Evolutionary conservation across 30 jellyfish, hydroid and myxozoan genomes (phyloP).

Genomic region (Sanderia malayensis): DNA sequence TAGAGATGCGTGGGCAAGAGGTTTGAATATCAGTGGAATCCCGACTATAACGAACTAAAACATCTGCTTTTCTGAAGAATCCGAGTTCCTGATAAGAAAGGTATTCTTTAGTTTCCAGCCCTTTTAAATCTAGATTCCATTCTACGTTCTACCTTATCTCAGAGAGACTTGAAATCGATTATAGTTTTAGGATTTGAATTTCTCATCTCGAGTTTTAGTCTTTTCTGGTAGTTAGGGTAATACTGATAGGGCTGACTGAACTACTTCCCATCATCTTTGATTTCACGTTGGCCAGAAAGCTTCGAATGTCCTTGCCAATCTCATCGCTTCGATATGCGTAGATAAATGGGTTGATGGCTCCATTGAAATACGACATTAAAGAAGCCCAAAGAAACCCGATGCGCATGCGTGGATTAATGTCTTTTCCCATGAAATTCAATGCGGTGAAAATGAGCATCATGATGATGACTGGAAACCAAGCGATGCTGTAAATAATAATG

Average conservation of each 20-base stretch:
- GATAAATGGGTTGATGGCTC: not conserved
- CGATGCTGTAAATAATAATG: conserved; percentile 19
- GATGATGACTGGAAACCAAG: conserved; percentile 59
- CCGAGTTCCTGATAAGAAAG: no score
- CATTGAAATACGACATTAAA: not conserved
- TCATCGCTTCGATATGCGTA: not conserved
- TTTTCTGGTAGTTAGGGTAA: no score
- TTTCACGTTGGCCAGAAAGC: not conserved
- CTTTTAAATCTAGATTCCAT: no score
- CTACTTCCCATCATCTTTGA: not conserved
- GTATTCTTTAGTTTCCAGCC: no score
- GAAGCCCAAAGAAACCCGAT: conserved; percentile 36
- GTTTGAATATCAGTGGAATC: no score
- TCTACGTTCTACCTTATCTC: no score
- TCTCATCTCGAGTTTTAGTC: no score
- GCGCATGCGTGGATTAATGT: conserved; percentile 16
- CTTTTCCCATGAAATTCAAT: not conserved
- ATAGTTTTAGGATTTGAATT: no score
- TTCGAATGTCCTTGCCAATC: not conserved
- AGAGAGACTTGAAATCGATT: no score
- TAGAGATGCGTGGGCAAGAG: no score
- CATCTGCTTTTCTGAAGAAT: no score
- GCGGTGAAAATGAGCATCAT: conserved; percentile 26
- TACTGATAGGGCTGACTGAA: not conserved
- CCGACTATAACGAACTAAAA: no score